These are phyloP conservation scores for Eumaeus atala DNA, from an alignment of 1,140 invertebrate species.

Conservation along the genomic window DNA sequence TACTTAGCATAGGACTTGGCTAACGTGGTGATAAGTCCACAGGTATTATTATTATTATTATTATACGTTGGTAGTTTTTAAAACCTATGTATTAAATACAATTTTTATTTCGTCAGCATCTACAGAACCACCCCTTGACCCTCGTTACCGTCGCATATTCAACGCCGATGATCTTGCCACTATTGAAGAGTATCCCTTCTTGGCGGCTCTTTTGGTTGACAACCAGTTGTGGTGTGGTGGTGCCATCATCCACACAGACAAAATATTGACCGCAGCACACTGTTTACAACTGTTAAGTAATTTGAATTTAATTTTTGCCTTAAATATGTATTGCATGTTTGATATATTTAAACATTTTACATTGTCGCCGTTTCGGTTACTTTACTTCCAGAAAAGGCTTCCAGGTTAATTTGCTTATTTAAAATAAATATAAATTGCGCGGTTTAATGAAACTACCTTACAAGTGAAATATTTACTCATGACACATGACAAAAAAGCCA, in stretches of 20 bases:
- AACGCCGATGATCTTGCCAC: constrained; percentile 39
- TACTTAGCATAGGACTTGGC: too few species aligned
- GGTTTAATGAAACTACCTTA: too few species aligned
- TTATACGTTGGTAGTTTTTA: too few species aligned
- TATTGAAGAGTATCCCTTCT: constrained; percentile 32
- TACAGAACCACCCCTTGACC: constrained; percentile 26
- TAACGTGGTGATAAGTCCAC: too few species aligned
- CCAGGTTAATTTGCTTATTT: background rate
- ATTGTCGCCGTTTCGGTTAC: background rate
- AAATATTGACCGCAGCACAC: constrained; percentile 50
- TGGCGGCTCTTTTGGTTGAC: constrained; percentile 47
- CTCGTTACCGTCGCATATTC: constrained; percentile 46
- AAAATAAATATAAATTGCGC: too few species aligned
- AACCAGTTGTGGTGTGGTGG: constrained; percentile 53
- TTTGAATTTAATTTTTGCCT: background rate
- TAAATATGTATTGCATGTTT: constrained; percentile 17
- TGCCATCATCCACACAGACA: constrained; percentile 40
- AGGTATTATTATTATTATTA: too few species aligned
- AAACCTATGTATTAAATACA: too few species aligned
- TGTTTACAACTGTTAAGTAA: constrained; percentile 48
- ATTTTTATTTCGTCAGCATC: background rate
- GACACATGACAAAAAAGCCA: too few species aligned
- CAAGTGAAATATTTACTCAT: too few species aligned
- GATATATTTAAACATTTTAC: background rate
- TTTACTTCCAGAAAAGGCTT: background rate